Base-by-base conservation (phyloP, 2,888 invertebrate species). In the Neoitamus cyanurus region DNA sequence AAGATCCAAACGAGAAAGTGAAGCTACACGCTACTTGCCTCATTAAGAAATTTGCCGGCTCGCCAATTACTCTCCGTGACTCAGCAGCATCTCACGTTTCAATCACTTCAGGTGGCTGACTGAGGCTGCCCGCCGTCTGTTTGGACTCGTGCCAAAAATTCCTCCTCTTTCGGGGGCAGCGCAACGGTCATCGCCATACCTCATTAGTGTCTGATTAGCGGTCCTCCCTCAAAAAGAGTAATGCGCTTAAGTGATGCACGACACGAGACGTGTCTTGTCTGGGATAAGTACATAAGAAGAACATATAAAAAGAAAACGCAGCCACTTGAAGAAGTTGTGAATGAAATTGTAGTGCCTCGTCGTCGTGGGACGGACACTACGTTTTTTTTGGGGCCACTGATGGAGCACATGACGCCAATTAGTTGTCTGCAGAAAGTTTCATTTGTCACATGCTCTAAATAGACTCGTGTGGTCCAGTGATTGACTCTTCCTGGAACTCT, bases 161-260 rank as follows among this genome's bases (percentile, higher is more conserved):
- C 9, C 25, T 58, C 11, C 25, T 58, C 9, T 25, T 58, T 25
- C 25, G 48, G 7, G 25, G 15, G 25, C 58, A 25, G 58, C 20
- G 20, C 58, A 58, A 9, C 58, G 25, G 58, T 58, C 58, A 58
- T 20, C 58, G 58, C 9, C 58, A 20, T 25, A 25, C 20, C 58
- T 58, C 58, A 58, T 58, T 58, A 58, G 58, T 58, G 58, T 58
- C 58, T 58, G 58, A 58, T 58, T 58, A 58, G 58, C 58, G 58
- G 20, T 20, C 9, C 48, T 20, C 15, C 15, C 15, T 20, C 20
- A 58, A 58, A 58, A 25, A 20, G 58, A 20, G 48, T 48, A 20
- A 58, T 6, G 9, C 58, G 20, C 58, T 58, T 58, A 58, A 58
- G 58, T 58, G 25, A 58, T 15, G 58, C 58, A 20, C 58, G 58